A percentile compares a stretch with the other conserved stretches of the same genome.
These are phyloP conservation scores for Archaeoteleia sp. DNA, from an alignment of 2,888 invertebrate species.

Conservation along the genomic window DNA sequence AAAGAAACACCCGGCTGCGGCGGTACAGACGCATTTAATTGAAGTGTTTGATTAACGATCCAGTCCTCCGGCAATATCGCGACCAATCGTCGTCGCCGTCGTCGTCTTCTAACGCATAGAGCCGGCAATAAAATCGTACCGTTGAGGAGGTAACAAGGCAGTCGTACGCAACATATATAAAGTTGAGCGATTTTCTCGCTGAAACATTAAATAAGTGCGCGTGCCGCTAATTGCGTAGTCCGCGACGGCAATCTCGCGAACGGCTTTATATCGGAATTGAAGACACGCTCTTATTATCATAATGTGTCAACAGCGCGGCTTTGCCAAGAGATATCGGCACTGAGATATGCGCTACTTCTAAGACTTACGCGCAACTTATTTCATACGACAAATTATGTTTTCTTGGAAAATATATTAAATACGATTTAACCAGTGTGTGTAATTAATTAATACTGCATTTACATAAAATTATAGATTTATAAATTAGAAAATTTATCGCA, in stretches of 20 bases:
- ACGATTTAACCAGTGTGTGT: too few species aligned
- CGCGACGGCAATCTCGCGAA: constrained; percentile 31
- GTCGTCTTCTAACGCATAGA: constrained; percentile 33
- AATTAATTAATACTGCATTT: too few species aligned
- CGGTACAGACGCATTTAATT: constrained; percentile 25
- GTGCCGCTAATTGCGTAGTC: constrained; percentile 48
- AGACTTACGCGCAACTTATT: too few species aligned
- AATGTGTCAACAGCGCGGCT: constrained; percentile 26
- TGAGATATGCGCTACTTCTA: constrained; percentile 22
- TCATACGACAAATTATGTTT: too few species aligned
- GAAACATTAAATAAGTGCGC: constrained; percentile 39
- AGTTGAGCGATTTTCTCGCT: constrained; percentile 38
- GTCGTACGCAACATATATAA: constrained; percentile 32
- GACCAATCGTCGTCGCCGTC: constrained; percentile 11
- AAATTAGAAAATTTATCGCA: too few species aligned
- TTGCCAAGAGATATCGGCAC: too few species aligned
- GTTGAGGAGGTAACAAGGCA: constrained; percentile 23
- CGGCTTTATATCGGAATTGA: constrained; percentile 39
- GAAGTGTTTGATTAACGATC: constrained; percentile 44
- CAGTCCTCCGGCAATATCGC: constrained; percentile 26
- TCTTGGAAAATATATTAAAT: too few species aligned
- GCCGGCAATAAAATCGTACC: constrained; percentile 32
- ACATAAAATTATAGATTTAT: too few species aligned
- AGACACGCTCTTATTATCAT: constrained; percentile 38
- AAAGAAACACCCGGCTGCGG: constrained; percentile 19